Evolutionary conservation across 1,140 invertebrate genomes (phyloP).

Genomic region (Tetragonula clypearis): DNA sequence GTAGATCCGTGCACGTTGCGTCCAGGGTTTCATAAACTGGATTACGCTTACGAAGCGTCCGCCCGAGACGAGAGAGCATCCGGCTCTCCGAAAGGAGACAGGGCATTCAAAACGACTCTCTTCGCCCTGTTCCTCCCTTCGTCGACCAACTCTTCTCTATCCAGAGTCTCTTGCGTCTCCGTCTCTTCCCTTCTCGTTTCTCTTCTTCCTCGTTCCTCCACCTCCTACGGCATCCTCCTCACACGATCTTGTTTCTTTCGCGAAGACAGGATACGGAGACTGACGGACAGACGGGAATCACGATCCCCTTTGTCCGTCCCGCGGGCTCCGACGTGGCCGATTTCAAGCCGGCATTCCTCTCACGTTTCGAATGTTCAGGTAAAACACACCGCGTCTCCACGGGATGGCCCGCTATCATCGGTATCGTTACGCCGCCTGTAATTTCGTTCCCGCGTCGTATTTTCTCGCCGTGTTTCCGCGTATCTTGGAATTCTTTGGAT

Average conservation of each 20-base stretch:
- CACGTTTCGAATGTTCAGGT: slow-evolving; percentile 65
- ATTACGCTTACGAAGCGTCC: slow-evolving; percentile 73
- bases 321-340: slow-evolving; percentile 59
- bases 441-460: slow-evolving; percentile 23
- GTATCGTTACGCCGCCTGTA: slow-evolving; percentile 54
- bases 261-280: slow-evolving; percentile 67
- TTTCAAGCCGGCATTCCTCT: slow-evolving; percentile 61
- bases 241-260: slow-evolving; percentile 72
- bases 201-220: not conserved
- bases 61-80: slow-evolving; percentile 71
- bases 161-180: slow-evolving; percentile 5
- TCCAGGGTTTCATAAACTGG: slow-evolving; percentile 75
- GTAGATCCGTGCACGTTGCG: slow-evolving; percentile 22
- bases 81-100: slow-evolving; percentile 73
- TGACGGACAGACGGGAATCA: slow-evolving; percentile 65
- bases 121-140: slow-evolving; percentile 47
- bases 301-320: slow-evolving; percentile 68
- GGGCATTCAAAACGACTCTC: slow-evolving; percentile 70
- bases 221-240: slow-evolving; percentile 60
- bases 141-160: slow-evolving; percentile 35
- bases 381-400: slow-evolving; percentile 59
- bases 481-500: not conserved
- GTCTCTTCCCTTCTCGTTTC: not conserved
- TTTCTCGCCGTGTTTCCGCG: not conserved
- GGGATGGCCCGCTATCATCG: slow-evolving; percentile 53